These are phyloP conservation scores for Lasioglossum figueresi DNA, from an alignment of 2,888 invertebrate genomes.

Conservation along the genomic window DNA sequence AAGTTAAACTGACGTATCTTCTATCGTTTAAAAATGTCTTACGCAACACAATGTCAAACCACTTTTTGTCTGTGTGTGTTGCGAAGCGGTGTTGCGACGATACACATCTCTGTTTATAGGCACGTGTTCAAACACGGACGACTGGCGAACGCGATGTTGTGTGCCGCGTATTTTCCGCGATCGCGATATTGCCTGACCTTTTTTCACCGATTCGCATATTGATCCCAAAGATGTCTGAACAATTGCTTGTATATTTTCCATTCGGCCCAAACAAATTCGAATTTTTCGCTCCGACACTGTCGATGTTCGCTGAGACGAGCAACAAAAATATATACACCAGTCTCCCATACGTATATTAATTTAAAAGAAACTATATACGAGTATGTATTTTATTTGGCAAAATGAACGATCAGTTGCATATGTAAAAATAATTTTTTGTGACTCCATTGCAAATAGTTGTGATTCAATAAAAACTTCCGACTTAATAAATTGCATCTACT, in stretches of 20 bases:
- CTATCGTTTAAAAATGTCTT: slow-evolving; percentile 48
- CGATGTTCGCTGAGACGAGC: too few relatives aligned
- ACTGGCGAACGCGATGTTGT: neutral
- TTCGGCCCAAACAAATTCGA: neutral
- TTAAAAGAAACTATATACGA: too few relatives aligned
- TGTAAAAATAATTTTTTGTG: neutral
- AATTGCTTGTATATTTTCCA: neutral
- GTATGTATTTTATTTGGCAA: neutral
- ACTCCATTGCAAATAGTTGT: too few relatives aligned
- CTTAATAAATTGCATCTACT: too few relatives aligned
- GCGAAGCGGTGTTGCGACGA: neutral
- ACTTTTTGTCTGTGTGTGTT: slow-evolving; percentile 17
- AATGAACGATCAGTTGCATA: neutral
- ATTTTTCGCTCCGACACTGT: neutral
- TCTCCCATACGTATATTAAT: too few relatives aligned
- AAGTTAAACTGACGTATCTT: slow-evolving; percentile 33
- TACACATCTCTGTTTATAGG: neutral
- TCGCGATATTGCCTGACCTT: neutral
- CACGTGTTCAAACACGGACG: slow-evolving; percentile 15
- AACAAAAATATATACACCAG: neutral
- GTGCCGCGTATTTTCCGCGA: slow-evolving; percentile 16
- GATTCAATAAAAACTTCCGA: too few relatives aligned
- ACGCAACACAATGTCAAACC: slow-evolving; percentile 42
- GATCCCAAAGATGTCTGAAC: neutral
- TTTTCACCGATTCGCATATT: neutral